phyloP scores from a whole-genome alignment of 1,140 invertebrate species.

The Sitophilus oryzae region DNA sequence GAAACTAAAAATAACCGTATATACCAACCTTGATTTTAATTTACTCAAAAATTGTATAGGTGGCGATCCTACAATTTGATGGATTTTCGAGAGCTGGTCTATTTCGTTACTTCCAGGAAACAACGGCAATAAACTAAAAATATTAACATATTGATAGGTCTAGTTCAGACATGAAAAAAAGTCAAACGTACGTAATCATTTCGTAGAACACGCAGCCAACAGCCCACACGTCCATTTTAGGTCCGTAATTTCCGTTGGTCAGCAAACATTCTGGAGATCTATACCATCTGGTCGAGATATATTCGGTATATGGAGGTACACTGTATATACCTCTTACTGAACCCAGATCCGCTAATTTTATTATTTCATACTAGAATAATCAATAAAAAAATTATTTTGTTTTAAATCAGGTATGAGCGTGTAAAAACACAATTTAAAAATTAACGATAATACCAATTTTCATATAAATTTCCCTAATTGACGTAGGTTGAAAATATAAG shows the following conservation, averaged over 20 bases:
- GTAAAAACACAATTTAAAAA: too few relatives aligned
- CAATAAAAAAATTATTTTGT: slow-evolving; percentile 22
- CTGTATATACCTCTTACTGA: slow-evolving; percentile 54
- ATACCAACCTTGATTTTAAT: slow-evolving; percentile 52
- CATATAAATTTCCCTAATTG: too few relatives aligned
- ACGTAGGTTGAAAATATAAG: too few relatives aligned
- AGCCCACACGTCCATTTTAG: slow-evolving; percentile 70
- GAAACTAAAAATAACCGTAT: too few relatives aligned
- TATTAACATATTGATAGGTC: too few relatives aligned
- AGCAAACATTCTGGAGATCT: slow-evolving; percentile 64
- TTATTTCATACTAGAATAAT: slow-evolving; percentile 46
- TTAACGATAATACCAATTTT: too few relatives aligned
- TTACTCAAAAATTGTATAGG: slow-evolving; percentile 47
- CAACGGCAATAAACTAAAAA: slow-evolving; percentile 56
- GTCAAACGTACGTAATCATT: slow-evolving; percentile 55
- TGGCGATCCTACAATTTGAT: slow-evolving; percentile 58
- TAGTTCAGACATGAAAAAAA: too few relatives aligned
- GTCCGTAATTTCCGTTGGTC: slow-evolving; percentile 59
- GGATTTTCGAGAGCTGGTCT: slow-evolving; percentile 62
- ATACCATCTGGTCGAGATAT: slow-evolving; percentile 68
- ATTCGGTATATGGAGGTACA: slow-evolving; percentile 61
- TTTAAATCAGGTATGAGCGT: too few relatives aligned
- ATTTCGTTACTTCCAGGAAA: slow-evolving; percentile 66
- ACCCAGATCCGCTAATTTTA: slow-evolving; percentile 60
- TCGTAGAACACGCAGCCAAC: slow-evolving; percentile 67